Evolutionary conservation across 1,140 invertebrate genomes (phyloP).

Genomic region (Cotesia vestalis): DNA sequence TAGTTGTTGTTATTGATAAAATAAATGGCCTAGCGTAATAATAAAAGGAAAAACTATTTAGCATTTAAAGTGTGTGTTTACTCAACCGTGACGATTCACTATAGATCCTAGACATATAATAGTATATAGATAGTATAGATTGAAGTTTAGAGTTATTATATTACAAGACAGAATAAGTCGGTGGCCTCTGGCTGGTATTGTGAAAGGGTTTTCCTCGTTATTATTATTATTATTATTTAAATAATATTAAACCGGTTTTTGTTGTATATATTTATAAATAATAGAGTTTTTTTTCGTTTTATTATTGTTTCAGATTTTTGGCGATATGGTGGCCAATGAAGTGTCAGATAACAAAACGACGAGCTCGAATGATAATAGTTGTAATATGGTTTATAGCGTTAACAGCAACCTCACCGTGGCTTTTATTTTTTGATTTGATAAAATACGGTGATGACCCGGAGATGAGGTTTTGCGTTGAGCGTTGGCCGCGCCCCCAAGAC

Average conservation of each 20-base stretch:
- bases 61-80: too few relatives aligned
- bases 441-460: conserved; percentile 77
- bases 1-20: too few relatives aligned
- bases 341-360: conserved; percentile 87
- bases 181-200: not conserved
- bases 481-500: conserved; percentile 83
- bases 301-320: conserved; percentile 81
- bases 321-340: conserved; percentile 95
- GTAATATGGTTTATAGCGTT: conserved; percentile 90
- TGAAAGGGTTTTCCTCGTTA: not conserved
- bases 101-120: not conserved
- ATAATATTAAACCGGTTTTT: not conserved
- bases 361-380: conserved; percentile 86
- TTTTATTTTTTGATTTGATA: conserved; percentile 87
- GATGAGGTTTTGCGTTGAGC: conserved; percentile 80
- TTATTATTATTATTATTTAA: not conserved
- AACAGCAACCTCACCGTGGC: conserved; percentile 87
- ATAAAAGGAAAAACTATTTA: too few relatives aligned
- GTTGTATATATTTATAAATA: not conserved
- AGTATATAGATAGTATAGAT: too few relatives aligned
- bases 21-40: too few relatives aligned
- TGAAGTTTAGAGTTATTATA: too few relatives aligned
- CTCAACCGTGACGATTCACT: too few relatives aligned
- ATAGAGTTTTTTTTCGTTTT: not conserved
- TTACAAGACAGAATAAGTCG: not conserved